Evolutionary conservation across 2,888 invertebrate genomes (phyloP), one percentile per base, ranked within the genome.

Genomic region (Euplagia quadripunctaria): DNA sequence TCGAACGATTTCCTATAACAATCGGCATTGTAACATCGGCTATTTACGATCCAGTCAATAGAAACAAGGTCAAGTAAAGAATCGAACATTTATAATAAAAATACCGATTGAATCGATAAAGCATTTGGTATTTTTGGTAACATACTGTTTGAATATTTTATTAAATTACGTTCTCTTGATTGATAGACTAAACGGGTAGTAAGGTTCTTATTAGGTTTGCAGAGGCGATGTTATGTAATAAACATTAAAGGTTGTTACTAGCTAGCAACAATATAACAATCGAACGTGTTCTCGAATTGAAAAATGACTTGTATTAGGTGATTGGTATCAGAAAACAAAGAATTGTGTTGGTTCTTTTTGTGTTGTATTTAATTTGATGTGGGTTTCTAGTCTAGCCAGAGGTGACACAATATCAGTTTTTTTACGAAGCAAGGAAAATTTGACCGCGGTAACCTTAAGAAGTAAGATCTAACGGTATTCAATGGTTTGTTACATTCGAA

Each of bases 41-140:
- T 87, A 88, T 88, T 88, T 87, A 86, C 79, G 85, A 80, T 46
- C 46, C 73, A 84, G 79, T 87, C 85, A 80, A 88, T 87, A 86
- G 79, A 64, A 61, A 68, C 84, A 86, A 86, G 88, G 88, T 80
- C 85, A 84, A 77, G 77, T 76, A 74, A 73, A 70, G 75, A 82
- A 69, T 77, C 61, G 72, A 75, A 79, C 84, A 79, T 84, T 85
- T 84, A 82, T 79, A 75, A 77, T 83, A 81, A 83, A 86, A 82
- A 79, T 79, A 72, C 69, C 66, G 64, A 69, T 74, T 42, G 52
- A 68, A 70, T 68, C 73, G 77, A 70, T 75, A 64, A 72, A 42
- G 42, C 7, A 42, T 16, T 51, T 42, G 51, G 42, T 70, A 41
- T 42, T 63, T 69, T 63, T 63, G 11, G 61, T 69, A 41, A 49